A percentile compares a stretch with the other conserved stretches of the same genome.
phyloP scores from a whole-genome alignment of 2,113 vertebrate genomes.

The Leucopsar rothschildi region DNA sequence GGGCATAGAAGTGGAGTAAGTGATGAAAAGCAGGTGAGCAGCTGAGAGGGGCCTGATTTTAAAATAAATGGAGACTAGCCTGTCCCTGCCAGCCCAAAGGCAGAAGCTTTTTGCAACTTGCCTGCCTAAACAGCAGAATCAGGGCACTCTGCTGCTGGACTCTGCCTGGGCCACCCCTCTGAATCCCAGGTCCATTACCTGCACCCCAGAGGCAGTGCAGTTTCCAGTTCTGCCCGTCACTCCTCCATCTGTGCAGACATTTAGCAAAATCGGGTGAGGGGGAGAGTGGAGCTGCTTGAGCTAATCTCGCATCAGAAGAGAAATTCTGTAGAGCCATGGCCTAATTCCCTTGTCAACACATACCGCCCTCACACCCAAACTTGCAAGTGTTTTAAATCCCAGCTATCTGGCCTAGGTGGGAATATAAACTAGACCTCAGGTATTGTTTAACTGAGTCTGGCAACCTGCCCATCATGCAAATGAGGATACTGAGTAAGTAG shows the following conservation, averaged over 20 bases:
- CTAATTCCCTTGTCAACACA: not conserved
- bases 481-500: not conserved
- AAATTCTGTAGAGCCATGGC: not conserved
- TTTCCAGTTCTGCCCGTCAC: not conserved
- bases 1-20: not conserved
- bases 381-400: conserved; percentile 16
- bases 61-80: not conserved
- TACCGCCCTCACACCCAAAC: not conserved
- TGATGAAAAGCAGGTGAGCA: not conserved
- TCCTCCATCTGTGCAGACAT: not conserved
- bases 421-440: conserved; percentile 30
- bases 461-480: not conserved
- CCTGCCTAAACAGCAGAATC: fast-evolving
- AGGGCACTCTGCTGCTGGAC: fast-evolving
- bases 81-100: not conserved
- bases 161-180: fast-evolving
- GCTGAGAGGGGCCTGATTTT: not conserved
- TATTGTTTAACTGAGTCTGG: conserved; percentile 34
- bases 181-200: fast-evolving
- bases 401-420: not conserved
- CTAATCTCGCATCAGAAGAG: not conserved
- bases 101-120: not conserved
- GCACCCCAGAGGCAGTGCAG: too few species aligned
- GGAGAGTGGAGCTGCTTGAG: not conserved
- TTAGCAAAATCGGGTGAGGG: not conserved